These are phyloP conservation scores for Phymatocera aterrima DNA, from an alignment of 2,888 invertebrate species.

Conservation along the genomic window DNA sequence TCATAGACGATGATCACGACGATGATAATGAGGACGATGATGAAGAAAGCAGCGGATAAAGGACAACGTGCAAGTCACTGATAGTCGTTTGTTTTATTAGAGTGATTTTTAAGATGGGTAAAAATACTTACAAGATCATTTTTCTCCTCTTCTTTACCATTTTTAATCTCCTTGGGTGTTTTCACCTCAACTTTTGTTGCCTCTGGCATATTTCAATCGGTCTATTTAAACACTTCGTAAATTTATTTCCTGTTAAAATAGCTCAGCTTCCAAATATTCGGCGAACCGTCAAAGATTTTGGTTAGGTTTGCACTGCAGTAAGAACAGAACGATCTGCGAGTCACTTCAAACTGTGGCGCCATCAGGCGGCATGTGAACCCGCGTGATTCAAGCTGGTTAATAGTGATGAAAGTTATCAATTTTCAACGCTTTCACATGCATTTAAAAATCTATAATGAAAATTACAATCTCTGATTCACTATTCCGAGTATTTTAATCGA, in stretches of 20 bases:
- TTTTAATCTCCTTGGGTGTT: constrained; percentile 72
- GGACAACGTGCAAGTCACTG: constrained; percentile 49
- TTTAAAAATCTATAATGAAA: background rate
- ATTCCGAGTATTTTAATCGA: background rate
- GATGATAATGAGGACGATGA: background rate
- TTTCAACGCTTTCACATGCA: background rate
- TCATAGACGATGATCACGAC: background rate
- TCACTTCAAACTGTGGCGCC: constrained; percentile 56
- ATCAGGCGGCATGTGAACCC: constrained; percentile 3
- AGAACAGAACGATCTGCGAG: constrained; percentile 61
- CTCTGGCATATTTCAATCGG: constrained; percentile 66
- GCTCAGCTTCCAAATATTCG: constrained; percentile 14
- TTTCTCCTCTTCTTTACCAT: constrained; percentile 76
- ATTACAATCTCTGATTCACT: background rate
- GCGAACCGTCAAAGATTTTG: constrained; percentile 54
- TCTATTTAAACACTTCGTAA: constrained; percentile 28
- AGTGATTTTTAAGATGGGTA: constrained; percentile 8
- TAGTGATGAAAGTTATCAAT: background rate
- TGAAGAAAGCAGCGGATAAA: too few relatives aligned
- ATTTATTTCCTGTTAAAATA: constrained; percentile 47
- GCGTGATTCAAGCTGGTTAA: background rate
- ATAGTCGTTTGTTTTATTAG: constrained; percentile 15
- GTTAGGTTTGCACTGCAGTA: constrained; percentile 53
- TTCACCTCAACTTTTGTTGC: constrained; percentile 72
- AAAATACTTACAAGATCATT: constrained; percentile 74